phyloP scores from a whole-genome alignment of 2,888 invertebrate genomes.

The Philopedon plagiatum region DNA sequence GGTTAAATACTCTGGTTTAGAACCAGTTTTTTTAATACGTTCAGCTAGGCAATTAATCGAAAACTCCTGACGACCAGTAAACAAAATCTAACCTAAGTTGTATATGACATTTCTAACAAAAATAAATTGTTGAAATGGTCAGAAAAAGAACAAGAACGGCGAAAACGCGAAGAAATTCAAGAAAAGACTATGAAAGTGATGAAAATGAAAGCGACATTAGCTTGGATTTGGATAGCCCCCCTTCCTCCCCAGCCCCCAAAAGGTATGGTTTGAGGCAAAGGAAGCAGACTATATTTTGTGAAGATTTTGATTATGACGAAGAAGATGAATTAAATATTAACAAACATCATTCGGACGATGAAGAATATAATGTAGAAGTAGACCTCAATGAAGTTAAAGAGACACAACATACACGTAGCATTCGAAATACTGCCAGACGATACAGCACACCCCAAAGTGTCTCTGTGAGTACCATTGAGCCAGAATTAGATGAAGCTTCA shows the following conservation, averaged over 20 bases:
- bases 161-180: conserved; percentile 29
- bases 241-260: conserved; percentile 55
- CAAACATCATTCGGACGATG: conserved; percentile 54
- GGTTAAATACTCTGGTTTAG: neutral
- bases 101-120: conserved; percentile 33
- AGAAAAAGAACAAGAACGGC: conserved; percentile 57
- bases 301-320: conserved; percentile 71
- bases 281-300: conserved; percentile 55
- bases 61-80: conserved; percentile 18
- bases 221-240: conserved; percentile 48
- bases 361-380: conserved; percentile 58
- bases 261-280: conserved; percentile 62
- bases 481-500: conserved; percentile 33
- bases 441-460: neutral
- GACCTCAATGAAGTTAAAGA: conserved; percentile 44
- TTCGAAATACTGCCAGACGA: conserved; percentile 5
- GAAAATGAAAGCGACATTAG: conserved; percentile 66
- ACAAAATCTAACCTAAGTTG: conserved; percentile 42
- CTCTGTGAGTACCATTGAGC: conserved; percentile 27
- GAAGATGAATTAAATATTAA: conserved; percentile 56
- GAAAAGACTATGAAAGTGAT: conserved; percentile 56
- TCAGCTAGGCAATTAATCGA: neutral
- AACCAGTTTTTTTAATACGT: neutral
- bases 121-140: conserved; percentile 58
- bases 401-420: neutral